These are phyloP conservation scores for Meta bourneti DNA, from an alignment of 2,888 invertebrate species.

Conservation along the genomic window DNA sequence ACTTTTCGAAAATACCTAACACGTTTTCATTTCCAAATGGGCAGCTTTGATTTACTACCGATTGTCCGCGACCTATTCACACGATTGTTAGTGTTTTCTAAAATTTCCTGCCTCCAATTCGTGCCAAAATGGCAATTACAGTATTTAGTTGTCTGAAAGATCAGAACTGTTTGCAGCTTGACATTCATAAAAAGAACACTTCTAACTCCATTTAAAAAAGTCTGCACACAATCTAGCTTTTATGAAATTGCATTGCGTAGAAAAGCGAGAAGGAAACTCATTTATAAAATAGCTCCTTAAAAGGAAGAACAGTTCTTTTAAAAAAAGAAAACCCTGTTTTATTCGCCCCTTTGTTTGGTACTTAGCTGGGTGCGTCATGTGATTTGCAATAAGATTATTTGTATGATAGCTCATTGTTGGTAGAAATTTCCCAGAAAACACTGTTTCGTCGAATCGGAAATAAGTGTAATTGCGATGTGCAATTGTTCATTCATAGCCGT, in stretches of 20 bases:
- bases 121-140: constrained; percentile 26
- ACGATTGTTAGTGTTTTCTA: not conserved
- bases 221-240: constrained; percentile 16
- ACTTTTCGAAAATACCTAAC: constrained; percentile 17
- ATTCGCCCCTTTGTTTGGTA: constrained; percentile 6
- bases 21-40: not conserved
- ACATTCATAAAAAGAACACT: not conserved
- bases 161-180: not conserved
- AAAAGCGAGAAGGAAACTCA: constrained; percentile 15
- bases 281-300: constrained; percentile 8
- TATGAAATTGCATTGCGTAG: constrained; percentile 18
- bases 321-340: not conserved
- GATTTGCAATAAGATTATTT: constrained; percentile 21
- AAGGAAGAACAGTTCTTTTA: constrained; percentile 7
- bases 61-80: constrained; percentile 27
- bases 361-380: constrained; percentile 27
- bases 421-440: constrained; percentile 30
- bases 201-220: not conserved
- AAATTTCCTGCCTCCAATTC: not conserved
- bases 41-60: constrained; percentile 24
- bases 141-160: constrained; percentile 13
- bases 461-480: not conserved
- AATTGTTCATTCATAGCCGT: constrained; percentile 3
- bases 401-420: constrained; percentile 18
- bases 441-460: not conserved